A percentile compares a stretch with the other conserved stretches of the same genome.
Evolutionary conservation across 2,888 invertebrate species (phyloP).

Genomic region (Proisotoma minuta): DNA sequence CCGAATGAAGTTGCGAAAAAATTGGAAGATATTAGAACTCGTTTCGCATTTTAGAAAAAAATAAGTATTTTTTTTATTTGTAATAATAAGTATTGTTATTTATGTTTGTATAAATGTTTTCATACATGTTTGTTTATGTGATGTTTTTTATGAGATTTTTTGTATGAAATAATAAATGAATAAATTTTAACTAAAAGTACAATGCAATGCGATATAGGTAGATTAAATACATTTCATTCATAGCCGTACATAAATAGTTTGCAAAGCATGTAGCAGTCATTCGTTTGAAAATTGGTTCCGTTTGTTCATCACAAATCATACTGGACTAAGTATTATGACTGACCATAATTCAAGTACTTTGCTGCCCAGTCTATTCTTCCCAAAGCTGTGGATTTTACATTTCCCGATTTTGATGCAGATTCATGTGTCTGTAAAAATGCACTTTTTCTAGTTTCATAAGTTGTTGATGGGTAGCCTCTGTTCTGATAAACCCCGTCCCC

Average conservation of each 20-base stretch:
- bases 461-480: constrained; percentile 32
- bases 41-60: constrained; percentile 86
- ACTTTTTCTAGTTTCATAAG: constrained; percentile 37
- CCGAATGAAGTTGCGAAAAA: constrained; percentile 97
- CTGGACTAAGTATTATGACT: too few relatives aligned
- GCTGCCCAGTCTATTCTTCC: constrained; percentile 43
- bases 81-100: neutral
- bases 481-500: neutral
- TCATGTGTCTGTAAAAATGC: constrained; percentile 34
- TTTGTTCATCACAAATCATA: too few relatives aligned
- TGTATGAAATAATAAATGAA: neutral
- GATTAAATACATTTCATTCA: too few relatives aligned
- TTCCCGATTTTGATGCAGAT: constrained; percentile 27
- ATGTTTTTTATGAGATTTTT: constrained; percentile 15
- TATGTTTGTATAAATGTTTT: neutral
- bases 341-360: constrained; percentile 45
- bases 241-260: too few relatives aligned
- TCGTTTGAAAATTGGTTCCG: too few relatives aligned
- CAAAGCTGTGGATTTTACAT: constrained; percentile 32
- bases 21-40: constrained; percentile 94
- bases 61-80: neutral
- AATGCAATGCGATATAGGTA: too few relatives aligned
- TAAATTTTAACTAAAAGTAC: too few relatives aligned
- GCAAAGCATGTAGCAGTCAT: too few relatives aligned
- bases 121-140: neutral